These are phyloP conservation scores for Drosophila suzukii DNA, from an alignment of 1,140 invertebrate genomes.

Conservation along the genomic window DNA sequence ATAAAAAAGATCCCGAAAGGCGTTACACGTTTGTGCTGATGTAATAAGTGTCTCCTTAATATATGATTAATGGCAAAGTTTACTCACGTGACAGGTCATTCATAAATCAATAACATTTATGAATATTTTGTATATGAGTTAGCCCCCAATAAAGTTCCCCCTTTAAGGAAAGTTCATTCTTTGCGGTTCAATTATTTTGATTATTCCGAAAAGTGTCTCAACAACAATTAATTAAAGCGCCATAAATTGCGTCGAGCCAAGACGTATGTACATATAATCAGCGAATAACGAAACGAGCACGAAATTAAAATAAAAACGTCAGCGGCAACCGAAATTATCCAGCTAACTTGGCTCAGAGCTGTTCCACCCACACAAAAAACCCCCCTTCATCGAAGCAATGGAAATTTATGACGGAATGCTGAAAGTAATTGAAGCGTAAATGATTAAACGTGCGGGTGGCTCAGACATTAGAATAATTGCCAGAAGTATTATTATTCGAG, in stretches of 20 bases:
- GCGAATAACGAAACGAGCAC: slow-evolving; percentile 59
- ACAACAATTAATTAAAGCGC: slow-evolving; percentile 68
- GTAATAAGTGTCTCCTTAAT: slow-evolving; percentile 12
- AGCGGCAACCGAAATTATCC: slow-evolving; percentile 60
- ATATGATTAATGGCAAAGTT: slow-evolving; percentile 30
- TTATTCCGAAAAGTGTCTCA: slow-evolving; percentile 42
- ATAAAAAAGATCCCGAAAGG: slow-evolving; percentile 9
- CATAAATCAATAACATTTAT: slow-evolving; percentile 40
- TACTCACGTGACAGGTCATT: slow-evolving; percentile 16
- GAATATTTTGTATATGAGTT: neutral
- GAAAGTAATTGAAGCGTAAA: slow-evolving; percentile 69
- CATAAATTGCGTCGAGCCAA: slow-evolving; percentile 55
- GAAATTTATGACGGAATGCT: slow-evolving; percentile 57
- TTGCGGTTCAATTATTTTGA: slow-evolving; percentile 31
- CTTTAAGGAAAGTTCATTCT: slow-evolving; percentile 34
- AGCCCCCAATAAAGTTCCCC: neutral
- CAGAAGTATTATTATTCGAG: slow-evolving; percentile 57
- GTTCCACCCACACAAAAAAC: slow-evolving; percentile 25
- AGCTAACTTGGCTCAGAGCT: slow-evolving; percentile 27
- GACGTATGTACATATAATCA: slow-evolving; percentile 35
- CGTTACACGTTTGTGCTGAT: slow-evolving; percentile 25
- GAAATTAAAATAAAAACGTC: slow-evolving; percentile 74
- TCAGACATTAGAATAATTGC: slow-evolving; percentile 62
- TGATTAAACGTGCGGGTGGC: slow-evolving; percentile 64
- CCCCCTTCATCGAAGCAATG: slow-evolving; percentile 11